A percentile compares a stretch with the other conserved stretches of the same genome.
phyloP scores from a whole-genome alignment of 2,888 invertebrate genomes.

The Ectobius pallidus region DNA sequence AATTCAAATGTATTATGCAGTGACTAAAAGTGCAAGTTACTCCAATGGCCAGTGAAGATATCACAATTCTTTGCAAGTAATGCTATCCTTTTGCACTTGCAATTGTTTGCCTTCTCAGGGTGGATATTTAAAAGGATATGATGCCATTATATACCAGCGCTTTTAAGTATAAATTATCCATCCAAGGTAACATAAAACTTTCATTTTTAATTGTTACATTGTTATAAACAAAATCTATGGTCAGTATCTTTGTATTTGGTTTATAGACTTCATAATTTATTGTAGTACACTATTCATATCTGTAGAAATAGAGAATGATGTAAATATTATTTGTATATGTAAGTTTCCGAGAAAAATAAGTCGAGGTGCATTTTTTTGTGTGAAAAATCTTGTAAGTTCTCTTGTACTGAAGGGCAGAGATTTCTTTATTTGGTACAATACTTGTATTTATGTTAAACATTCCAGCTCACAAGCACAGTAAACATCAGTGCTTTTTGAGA shows the following conservation, averaged over 20 bases:
- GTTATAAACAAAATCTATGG: slow-evolving; percentile 14
- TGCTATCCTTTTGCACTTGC: no score
- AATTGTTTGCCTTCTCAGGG: no score
- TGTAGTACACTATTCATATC: slow-evolving; percentile 6
- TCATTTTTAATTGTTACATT: slow-evolving; percentile 5
- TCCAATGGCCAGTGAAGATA: no score
- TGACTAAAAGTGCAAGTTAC: no score
- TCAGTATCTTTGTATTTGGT: slow-evolving; percentile 21
- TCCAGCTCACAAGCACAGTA: not conserved
- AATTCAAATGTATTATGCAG: no score
- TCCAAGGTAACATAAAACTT: no score
- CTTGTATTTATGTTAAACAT: not conserved
- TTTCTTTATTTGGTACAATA: not conserved
- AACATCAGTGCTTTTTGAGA: not conserved
- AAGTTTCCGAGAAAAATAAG: not conserved
- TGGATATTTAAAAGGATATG: no score
- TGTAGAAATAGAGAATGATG: slow-evolving; percentile 5
- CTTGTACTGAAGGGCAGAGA: not conserved
- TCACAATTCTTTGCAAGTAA: no score
- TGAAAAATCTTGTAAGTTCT: not conserved
- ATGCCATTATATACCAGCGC: no score
- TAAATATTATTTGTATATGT: slow-evolving; percentile 19
- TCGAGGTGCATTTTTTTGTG: not conserved
- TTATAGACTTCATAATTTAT: slow-evolving; percentile 30
- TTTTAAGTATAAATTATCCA: no score